Evolutionary conservation across 2,888 invertebrate genomes (phyloP), one percentile per base, ranked within the genome.

Genomic region (Drosophila borborema): DNA sequence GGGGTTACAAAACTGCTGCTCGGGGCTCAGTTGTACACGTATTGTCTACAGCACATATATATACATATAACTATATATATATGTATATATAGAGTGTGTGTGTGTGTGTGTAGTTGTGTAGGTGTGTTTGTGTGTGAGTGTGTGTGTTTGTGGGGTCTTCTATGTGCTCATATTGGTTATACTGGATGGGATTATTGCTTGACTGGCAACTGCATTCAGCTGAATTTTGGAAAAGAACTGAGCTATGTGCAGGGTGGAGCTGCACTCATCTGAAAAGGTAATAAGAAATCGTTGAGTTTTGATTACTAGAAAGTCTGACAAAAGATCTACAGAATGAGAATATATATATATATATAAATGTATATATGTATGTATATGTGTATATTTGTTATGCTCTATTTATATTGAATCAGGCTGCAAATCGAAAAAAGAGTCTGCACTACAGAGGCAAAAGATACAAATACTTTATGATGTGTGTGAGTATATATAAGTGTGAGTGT

Each of bases 211-310:
- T 38, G 49, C 49, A 10, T 48, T 70, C 63, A 31, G 70, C 49
- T 64, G 64, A 70, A 61, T 45, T 66, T 61, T 75, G 51, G 62
- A 46, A 53, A 49, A 61, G 58, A 69, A 66, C 46, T 70, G 77
- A 46, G 46, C 38, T 60, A 45, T 45, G 54, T 45, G 70, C 74
- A 58, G 53, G 43, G 61, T 41, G 65, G 68, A 34, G 56, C 77
- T 77, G 78, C 81, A 68, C 56, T 66, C 77, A 80, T 77, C 77
- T 77, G 77, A 79, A 79, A 79, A 74, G 64, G 79, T 70, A 79
- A 79, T 36, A 79, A 72, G 28, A 59, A 64, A 72, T 58, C 63
- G 48, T 63, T 64, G 53, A 28, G 66, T 64, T 69, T 78, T 78
- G 61, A 64, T 71, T 66, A 58, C 61, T 54, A 41, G 23, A 53